Conservation (phyloP, 2,888 invertebrate species). For the Ophion ventricosus region DNA sequence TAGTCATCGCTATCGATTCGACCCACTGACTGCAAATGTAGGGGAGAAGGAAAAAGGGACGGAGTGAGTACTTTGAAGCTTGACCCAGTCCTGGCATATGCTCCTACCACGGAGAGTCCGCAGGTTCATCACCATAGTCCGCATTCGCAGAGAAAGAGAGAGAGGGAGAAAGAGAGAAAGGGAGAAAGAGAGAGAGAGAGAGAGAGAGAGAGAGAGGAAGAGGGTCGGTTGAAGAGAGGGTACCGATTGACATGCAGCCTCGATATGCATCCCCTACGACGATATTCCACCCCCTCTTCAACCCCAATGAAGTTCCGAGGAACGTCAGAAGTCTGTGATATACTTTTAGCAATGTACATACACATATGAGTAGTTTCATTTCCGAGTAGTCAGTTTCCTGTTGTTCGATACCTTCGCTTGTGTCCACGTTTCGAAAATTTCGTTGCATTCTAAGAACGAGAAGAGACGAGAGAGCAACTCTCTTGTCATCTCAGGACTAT, state of each 20-base stretch:
- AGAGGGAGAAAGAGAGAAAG: neutral
- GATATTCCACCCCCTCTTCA: slow-evolving; percentile 39
- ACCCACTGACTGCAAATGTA: slow-evolving; percentile 71
- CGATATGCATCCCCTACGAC: slow-evolving; percentile 54
- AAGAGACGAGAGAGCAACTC: neutral
- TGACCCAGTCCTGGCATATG: slow-evolving; percentile 62
- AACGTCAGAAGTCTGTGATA: slow-evolving; percentile 49
- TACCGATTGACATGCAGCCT: slow-evolving; percentile 59
- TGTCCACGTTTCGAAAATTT: slow-evolving; percentile 27
- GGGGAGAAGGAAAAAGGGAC: slow-evolving; percentile 26
- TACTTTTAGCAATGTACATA: slow-evolving; percentile 11
- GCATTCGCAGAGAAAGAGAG: slow-evolving; percentile 39
- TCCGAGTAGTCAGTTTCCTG: slow-evolving; percentile 45
- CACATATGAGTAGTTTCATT: slow-evolving; percentile 9
- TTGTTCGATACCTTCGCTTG: slow-evolving; percentile 56
- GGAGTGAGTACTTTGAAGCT: slow-evolving; percentile 51
- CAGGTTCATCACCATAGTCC: slow-evolving; percentile 64
- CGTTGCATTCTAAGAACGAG: slow-evolving; percentile 8
- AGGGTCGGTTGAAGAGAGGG: slow-evolving; percentile 13
- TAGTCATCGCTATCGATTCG: slow-evolving; percentile 77
- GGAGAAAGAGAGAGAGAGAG: slow-evolving; percentile 11
- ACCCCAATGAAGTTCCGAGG: slow-evolving; percentile 40
- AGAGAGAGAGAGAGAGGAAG: slow-evolving; percentile 9
- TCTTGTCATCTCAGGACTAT: slow-evolving; percentile 44
- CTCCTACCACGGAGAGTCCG: slow-evolving; percentile 35